These are phyloP conservation scores for Sipha maydis DNA, from an alignment of 2,888 invertebrate genomes.

Conservation along the genomic window DNA sequence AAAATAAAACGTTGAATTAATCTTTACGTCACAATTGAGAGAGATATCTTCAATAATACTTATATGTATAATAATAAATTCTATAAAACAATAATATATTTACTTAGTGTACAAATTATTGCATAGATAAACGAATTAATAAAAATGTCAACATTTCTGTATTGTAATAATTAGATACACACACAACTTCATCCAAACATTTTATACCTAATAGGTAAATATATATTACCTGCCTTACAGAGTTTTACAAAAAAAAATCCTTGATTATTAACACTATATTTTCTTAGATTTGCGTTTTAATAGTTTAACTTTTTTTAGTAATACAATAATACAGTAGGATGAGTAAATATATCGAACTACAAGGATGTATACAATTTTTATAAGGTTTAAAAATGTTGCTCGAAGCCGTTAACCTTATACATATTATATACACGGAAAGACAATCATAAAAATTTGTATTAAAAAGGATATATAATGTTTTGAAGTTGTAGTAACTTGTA, in stretches of 20 bases:
- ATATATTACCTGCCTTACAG: background rate
- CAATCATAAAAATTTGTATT: constrained; percentile 1
- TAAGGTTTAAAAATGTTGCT: background rate
- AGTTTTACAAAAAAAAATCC: background rate
- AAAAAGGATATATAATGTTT: background rate
- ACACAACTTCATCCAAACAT: background rate
- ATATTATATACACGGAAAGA: constrained; percentile 15
- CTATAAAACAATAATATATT: constrained; percentile 21
- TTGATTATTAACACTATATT: background rate
- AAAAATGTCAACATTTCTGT: background rate
- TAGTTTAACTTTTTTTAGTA: background rate
- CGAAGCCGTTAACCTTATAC: constrained; percentile 42
- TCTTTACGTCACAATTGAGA: background rate
- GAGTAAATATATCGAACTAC: constrained; percentile 17
- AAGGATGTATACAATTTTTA: constrained; percentile 33
- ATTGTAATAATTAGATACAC: background rate
- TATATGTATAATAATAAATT: background rate
- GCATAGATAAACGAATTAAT: background rate
- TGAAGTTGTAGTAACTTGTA: background rate
- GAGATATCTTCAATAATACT: constrained; percentile 3
- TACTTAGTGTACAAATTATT: background rate
- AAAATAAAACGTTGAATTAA: constrained; percentile 7
- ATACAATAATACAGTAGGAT: background rate
- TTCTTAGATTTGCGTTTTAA: background rate
- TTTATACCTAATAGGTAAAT: background rate